Percentiles rank a stretch among this genome's conserved stretches.
Evolutionary conservation across 2,888 invertebrate genomes (phyloP).

Genomic region (Melinaea marsaeus): DNA sequence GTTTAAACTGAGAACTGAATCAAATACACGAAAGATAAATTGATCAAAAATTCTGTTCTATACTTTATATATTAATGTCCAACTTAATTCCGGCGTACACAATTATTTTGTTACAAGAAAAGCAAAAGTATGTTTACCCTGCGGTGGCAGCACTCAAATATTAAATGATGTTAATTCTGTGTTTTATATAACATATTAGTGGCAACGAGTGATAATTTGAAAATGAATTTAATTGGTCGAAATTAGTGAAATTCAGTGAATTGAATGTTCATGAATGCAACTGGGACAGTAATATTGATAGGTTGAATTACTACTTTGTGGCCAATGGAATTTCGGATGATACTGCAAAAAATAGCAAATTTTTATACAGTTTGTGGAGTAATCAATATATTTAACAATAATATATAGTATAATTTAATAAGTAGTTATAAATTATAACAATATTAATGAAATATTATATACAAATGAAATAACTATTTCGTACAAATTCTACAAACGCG

Average conservation of each 20-base stretch:
- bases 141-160: too few species aligned
- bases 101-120: too few species aligned
- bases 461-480: slow-evolving; percentile 28
- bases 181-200: background rate
- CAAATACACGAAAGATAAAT: too few species aligned
- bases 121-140: too few species aligned
- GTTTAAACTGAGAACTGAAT: too few species aligned
- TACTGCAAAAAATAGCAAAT: slow-evolving; percentile 15
- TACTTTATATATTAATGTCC: too few species aligned
- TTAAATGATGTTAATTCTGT: too few species aligned
- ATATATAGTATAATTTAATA: too few species aligned
- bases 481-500: slow-evolving; percentile 23
- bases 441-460: slow-evolving; percentile 14
- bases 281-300: slow-evolving; percentile 27
- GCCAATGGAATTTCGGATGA: slow-evolving; percentile 22
- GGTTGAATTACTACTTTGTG: slow-evolving; percentile 23
- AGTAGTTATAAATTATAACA: slow-evolving; percentile 4
- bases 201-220: slow-evolving; percentile 17
- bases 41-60: too few species aligned
- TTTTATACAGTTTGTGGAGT: slow-evolving; percentile 22
- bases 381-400: too few species aligned
- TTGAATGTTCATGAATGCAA: slow-evolving; percentile 19
- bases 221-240: slow-evolving; percentile 15
- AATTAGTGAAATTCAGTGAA: slow-evolving; percentile 20
- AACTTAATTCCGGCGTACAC: too few species aligned